phyloP scores from a whole-genome alignment of 2,797 vertebrate genomes.

The Cetoscarus ocellatus region DNA sequence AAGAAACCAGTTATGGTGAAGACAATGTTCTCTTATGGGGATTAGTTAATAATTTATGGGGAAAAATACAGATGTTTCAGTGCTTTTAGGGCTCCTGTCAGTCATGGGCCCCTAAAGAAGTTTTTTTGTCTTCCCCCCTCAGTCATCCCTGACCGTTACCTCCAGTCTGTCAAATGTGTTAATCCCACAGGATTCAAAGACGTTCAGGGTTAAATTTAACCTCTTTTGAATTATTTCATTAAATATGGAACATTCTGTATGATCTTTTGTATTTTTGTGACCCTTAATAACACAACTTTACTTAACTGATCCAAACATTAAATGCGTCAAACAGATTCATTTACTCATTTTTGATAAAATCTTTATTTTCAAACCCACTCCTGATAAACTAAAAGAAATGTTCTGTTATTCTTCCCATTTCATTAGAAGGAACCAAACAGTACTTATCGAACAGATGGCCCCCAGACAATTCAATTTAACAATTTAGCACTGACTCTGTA shows the following conservation, averaged over 20 bases:
- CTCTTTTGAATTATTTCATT: neutral
- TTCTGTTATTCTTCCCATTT: conserved; percentile 43
- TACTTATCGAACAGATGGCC: conserved; percentile 69
- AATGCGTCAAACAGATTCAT: conserved; percentile 24
- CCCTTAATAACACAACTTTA: conserved; percentile 3
- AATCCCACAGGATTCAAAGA: too few relatives aligned
- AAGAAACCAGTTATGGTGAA: too few relatives aligned
- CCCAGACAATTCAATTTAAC: conserved; percentile 65
- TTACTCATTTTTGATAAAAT: conserved; percentile 52
- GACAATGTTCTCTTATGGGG: too few relatives aligned
- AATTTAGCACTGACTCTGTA: conserved; percentile 60
- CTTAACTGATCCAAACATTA: neutral
- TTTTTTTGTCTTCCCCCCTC: too few relatives aligned
- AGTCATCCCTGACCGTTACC: too few relatives aligned
- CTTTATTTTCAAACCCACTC: conserved; percentile 49
- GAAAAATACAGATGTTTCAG: too few relatives aligned
- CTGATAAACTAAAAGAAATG: conserved; percentile 36
- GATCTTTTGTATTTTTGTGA: rapidly evolving
- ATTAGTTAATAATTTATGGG: too few relatives aligned
- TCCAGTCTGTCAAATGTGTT: too few relatives aligned
- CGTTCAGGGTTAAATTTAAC: too few relatives aligned
- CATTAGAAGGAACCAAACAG: conserved; percentile 64
- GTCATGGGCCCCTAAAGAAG: too few relatives aligned
- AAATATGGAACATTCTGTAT: neutral
- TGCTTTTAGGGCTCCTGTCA: too few relatives aligned